A percentile compares a stretch with the other conserved stretches of the same genome.
Evolutionary conservation across 2,797 vertebrate genomes (phyloP).

Genomic region (Peromyscus attwateri): DNA sequence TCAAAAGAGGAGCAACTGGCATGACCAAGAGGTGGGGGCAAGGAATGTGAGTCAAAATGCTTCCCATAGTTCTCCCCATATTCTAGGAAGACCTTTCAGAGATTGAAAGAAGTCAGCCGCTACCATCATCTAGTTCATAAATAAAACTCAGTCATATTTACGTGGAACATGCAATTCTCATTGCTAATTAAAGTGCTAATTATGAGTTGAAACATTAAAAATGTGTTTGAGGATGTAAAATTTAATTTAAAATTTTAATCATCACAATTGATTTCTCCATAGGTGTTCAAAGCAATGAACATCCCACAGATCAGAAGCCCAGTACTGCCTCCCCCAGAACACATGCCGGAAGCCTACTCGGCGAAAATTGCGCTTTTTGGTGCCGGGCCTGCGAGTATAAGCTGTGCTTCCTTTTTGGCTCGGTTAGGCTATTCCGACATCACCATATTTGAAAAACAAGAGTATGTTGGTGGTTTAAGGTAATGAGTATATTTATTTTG

Average conservation of each 20-base stretch:
- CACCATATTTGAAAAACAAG: conserved; percentile 95
- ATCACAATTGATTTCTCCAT: conserved; percentile 75
- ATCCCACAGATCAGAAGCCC: conserved; percentile 94
- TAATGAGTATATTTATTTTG: conserved; percentile 82
- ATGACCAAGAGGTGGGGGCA: not conserved
- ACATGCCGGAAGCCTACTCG: conserved; percentile 92
- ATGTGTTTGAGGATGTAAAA: conserved; percentile 6
- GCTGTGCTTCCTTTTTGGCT: conserved; percentile 95
- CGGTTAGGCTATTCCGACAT: conserved; percentile 95
- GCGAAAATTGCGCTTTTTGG: conserved; percentile 95
- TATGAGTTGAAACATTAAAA: conserved; percentile 55
- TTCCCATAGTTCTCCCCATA: not conserved
- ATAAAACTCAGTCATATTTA: not conserved
- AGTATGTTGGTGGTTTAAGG: conserved; percentile 95
- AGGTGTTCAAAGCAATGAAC: conserved; percentile 97
- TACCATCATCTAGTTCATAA: not conserved
- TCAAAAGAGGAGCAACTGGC: not conserved
- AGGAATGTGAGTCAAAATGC: not conserved
- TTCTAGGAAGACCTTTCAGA: not conserved
- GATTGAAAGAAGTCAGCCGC: not conserved
- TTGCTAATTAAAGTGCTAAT: conserved; percentile 52
- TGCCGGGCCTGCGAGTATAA: conserved; percentile 95
- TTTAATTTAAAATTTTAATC: conserved; percentile 65
- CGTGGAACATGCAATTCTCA: not conserved
- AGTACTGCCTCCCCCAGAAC: conserved; percentile 88